These are phyloP conservation scores for Cyanocitta stelleri DNA, from an alignment of 2,113 vertebrate species.

Conservation along the genomic window DNA sequence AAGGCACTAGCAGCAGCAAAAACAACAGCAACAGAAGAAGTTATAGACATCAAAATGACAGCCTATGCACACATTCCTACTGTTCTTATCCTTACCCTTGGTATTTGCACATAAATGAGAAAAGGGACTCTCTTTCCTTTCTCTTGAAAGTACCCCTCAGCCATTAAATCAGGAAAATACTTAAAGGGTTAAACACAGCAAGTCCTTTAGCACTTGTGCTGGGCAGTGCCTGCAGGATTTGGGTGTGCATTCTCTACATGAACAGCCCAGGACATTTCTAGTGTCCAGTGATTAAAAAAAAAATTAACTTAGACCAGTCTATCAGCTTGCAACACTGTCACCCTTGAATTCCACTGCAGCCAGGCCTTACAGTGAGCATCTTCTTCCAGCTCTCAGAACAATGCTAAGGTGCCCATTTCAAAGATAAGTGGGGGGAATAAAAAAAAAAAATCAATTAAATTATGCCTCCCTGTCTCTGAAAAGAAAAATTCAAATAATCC, in stretches of 20 bases:
- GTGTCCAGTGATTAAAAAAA: neutral
- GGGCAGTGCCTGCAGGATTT: neutral
- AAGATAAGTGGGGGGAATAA: neutral
- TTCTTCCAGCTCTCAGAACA: neutral
- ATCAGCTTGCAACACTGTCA: neutral
- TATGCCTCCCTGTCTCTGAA: neutral
- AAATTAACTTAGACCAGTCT: neutral
- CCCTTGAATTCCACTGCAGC: neutral
- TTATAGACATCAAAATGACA: neutral
- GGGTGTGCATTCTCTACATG: accelerated
- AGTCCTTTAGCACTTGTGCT: neutral
- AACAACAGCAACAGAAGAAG: neutral
- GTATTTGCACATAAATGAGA: neutral
- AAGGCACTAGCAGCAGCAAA: neutral
- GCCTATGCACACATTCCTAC: neutral
- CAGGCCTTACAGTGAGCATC: neutral
- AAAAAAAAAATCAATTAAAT: neutral
- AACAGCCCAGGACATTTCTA: neutral
- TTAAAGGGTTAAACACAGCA: neutral
- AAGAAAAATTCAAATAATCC: neutral
- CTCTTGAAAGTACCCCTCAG: neutral
- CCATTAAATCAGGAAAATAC: neutral
- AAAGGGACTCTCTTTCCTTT: neutral
- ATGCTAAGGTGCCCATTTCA: neutral
- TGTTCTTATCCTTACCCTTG: neutral